Base-by-base conservation (phyloP, 2,113 vertebrate species). In the Telmatochromis bifrenatus region DNA sequence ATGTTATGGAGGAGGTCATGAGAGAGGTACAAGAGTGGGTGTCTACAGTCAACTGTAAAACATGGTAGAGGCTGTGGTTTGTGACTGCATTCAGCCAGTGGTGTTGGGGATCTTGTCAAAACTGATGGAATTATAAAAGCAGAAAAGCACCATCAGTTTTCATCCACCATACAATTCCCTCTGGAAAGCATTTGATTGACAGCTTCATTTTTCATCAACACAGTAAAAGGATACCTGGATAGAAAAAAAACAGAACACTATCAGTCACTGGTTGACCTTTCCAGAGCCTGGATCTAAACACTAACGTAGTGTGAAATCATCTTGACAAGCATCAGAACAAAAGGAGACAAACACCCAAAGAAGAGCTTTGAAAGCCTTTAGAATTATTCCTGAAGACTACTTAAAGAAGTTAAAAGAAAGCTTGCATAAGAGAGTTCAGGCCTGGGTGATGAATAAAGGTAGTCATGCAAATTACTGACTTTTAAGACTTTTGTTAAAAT, bases 251-350 rank as follows among this genome's bases (percentile, higher is more conserved):
- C 58, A 62, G 28, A 35, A 35, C 15, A 11, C 31, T 62, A 35
- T 0, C 58, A 11, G 58, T 0, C 58, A 35, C 0, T 62, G 28
- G 58, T 11, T 62, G 58, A 62, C 9, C 31, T 11, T 2, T 62
- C 15, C 15, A 19, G 58, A 62, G 31, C 2, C 15, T 62, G 58
- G 6, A 35, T 62, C 28, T 35, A 62, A 62, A 11, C 17, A 62
- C 31, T 19, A 33, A 62, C 1, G 39, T 26, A 45, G 65, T 10
- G 65, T 45, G 7, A 15, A 42, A 23, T 45, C 37, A 73, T 73
- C 13, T 45, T 45, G 39, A 45, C 39, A 26, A 26, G 23, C 13
- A 73, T 15, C 13, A 15, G 39, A 17, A 73, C 13, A 73, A 73
- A 45, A 45, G 39, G 39, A 15, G 23, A 26, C 21, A 14, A 26